Conservation (phyloP, 1,140 invertebrate species). For the Megathymus violae region DNA sequence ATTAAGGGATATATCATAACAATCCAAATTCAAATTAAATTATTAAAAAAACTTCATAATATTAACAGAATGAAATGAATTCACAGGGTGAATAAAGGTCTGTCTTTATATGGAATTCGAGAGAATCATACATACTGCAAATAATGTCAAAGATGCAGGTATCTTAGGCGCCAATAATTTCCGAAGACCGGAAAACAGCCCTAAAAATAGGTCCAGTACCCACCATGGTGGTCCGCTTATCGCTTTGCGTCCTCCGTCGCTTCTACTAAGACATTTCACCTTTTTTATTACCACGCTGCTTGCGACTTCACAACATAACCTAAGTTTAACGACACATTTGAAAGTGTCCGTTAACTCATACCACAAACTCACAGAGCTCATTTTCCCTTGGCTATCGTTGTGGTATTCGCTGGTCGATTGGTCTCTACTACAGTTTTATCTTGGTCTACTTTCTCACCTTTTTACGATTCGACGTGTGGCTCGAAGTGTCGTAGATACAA, state of each 20-base stretch:
- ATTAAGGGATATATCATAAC: no score
- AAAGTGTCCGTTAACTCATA: conserved; percentile 36
- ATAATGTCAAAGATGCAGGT: conserved; percentile 15
- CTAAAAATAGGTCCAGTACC: conserved; percentile 64
- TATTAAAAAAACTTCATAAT: no score
- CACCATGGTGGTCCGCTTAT: conserved; percentile 78
- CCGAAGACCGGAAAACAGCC: conserved; percentile 67
- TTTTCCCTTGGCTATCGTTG: conserved; percentile 33
- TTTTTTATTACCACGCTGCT: conserved; percentile 81
- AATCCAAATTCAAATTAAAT: no score
- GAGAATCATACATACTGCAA: no score
- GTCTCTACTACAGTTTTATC: conserved; percentile 70
- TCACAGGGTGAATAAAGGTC: no score
- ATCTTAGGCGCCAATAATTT: conserved; percentile 46
- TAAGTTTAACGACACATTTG: conserved; percentile 28
- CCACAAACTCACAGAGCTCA: conserved; percentile 36
- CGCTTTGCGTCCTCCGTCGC: conserved; percentile 67
- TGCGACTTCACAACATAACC: conserved; percentile 65
- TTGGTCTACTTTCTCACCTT: conserved; percentile 80
- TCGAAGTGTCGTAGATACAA: conserved; percentile 80
- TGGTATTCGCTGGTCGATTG: conserved; percentile 20
- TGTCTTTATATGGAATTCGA: no score
- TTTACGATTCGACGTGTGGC: conserved; percentile 77
- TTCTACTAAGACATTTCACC: conserved; percentile 81
- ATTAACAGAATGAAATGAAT: no score